Percentiles rank a stretch among this genome's conserved stretches.
Conservation (phyloP, 2,797 vertebrate species). For the Eidolon dupreanum region DNA sequence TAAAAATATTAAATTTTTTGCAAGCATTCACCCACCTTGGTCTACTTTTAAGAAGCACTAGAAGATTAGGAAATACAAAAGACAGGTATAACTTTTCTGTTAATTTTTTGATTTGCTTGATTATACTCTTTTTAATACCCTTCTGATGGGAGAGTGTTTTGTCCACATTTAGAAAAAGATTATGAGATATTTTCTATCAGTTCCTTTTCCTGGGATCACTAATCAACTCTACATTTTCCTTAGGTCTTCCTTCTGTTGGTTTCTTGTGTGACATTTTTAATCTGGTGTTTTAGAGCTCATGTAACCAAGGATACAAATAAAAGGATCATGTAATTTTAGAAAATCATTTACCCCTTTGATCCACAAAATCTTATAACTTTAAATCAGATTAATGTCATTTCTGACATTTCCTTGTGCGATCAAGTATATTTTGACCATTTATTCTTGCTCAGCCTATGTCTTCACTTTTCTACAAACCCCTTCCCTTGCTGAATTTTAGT, state of each 20-base stretch:
- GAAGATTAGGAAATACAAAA: neutral
- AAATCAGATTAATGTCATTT: conserved; percentile 28
- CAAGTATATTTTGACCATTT: neutral
- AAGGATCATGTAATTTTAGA: neutral
- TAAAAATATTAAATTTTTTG: neutral
- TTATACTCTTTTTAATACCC: neutral
- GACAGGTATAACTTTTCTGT: neutral
- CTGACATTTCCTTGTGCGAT: neutral
- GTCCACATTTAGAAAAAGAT: neutral
- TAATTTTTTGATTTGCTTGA: neutral
- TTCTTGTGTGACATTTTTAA: neutral
- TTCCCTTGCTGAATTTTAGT: neutral
- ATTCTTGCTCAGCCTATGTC: neutral
- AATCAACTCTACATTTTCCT: neutral
- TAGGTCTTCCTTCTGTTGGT: neutral
- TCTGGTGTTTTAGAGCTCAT: neutral
- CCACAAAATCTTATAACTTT: neutral
- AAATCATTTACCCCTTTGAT: conserved; percentile 4
- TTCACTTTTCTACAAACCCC: neutral
- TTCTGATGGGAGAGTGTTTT: neutral
- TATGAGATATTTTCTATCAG: neutral
- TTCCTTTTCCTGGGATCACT: neutral
- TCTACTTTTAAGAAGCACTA: neutral
- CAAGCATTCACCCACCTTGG: neutral
- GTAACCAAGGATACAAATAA: neutral